A percentile compares a stretch with the other conserved stretches of the same genome.
Evolutionary conservation across 2,888 invertebrate genomes (phyloP).

Genomic region (Thumatha senex): DNA sequence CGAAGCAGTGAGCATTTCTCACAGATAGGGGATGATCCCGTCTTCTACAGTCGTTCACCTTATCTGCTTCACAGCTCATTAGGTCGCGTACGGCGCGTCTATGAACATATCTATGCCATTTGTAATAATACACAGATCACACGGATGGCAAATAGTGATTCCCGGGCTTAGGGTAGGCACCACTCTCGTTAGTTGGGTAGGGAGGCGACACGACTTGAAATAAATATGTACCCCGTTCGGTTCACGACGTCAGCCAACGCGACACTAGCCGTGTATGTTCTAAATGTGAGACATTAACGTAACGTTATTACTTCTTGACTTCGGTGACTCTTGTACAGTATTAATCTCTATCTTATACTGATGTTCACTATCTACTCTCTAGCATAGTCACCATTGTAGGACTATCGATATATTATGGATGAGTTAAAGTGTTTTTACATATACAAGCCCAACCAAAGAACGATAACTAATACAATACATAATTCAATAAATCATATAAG

Average conservation of each 20-base stretch:
- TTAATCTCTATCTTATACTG: slow-evolving; percentile 72
- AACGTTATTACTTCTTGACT: slow-evolving; percentile 77
- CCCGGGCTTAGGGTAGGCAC: slow-evolving; percentile 60
- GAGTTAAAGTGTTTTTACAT: too few species aligned
- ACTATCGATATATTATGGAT: too few species aligned
- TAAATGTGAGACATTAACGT: slow-evolving; percentile 78
- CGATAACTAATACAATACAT: slow-evolving; percentile 2
- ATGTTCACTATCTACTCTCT: slow-evolving; percentile 49
- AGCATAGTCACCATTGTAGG: slow-evolving; percentile 17
- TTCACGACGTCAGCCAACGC: slow-evolving; percentile 58
- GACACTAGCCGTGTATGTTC: slow-evolving; percentile 72
- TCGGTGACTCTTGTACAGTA: slow-evolving; percentile 71
- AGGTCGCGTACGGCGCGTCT: slow-evolving; percentile 68
- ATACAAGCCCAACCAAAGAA: too few species aligned
- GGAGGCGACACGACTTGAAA: slow-evolving; percentile 59
- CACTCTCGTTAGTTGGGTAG: slow-evolving; percentile 57
- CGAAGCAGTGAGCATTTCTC: slow-evolving; percentile 61
- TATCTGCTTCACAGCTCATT: slow-evolving; percentile 85
- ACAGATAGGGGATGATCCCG: slow-evolving; percentile 73
- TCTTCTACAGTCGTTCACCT: slow-evolving; percentile 69
- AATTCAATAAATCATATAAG: slow-evolving; percentile 26
- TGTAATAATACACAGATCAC: slow-evolving; percentile 77
- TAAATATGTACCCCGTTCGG: slow-evolving; percentile 53
- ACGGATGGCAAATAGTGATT: slow-evolving; percentile 73
- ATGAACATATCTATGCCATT: slow-evolving; percentile 73